Evolutionary conservation across 2,113 vertebrate genomes (phyloP).

Genomic region (Paralichthys olivaceus): DNA sequence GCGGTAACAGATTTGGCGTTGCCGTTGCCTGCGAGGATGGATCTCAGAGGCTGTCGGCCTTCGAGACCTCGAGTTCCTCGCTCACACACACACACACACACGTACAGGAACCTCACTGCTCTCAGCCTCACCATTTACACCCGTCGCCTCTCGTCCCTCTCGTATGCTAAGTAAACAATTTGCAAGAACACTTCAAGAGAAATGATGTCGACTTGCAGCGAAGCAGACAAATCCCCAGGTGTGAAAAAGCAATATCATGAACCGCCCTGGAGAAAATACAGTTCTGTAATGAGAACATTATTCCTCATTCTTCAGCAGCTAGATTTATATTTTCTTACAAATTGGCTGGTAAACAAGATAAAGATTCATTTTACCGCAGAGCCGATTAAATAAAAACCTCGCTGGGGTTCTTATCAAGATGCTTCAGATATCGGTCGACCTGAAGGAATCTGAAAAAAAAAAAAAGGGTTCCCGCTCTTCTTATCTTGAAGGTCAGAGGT

Average conservation of each 20-base stretch:
- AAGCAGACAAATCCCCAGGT: constrained; percentile 55
- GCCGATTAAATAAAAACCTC: constrained; percentile 4
- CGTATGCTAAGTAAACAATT: constrained; percentile 43
- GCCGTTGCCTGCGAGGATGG: constrained; percentile 17
- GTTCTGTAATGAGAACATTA: constrained; percentile 25
- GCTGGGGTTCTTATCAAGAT: not conserved
- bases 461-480: not conserved
- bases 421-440: too few species aligned
- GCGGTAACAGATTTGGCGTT: constrained; percentile 44
- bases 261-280: constrained; percentile 17
- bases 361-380: not conserved
- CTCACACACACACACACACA: not conserved
- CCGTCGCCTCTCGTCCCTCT: constrained; percentile 19
- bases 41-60: not conserved
- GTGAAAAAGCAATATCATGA: constrained; percentile 49
- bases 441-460: too few species aligned
- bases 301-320: constrained; percentile 22
- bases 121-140: constrained; percentile 11
- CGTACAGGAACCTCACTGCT: not conserved
- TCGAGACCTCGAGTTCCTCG: constrained; percentile 10
- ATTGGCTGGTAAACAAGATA: constrained; percentile 6
- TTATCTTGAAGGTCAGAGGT: constrained; percentile 22
- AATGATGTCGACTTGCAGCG: constrained; percentile 27
- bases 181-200: constrained; percentile 26
- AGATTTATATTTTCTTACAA: not conserved